Conservation (phyloP, 2,797 vertebrate genomes). For the Ambastaia sidthimunki region DNA sequence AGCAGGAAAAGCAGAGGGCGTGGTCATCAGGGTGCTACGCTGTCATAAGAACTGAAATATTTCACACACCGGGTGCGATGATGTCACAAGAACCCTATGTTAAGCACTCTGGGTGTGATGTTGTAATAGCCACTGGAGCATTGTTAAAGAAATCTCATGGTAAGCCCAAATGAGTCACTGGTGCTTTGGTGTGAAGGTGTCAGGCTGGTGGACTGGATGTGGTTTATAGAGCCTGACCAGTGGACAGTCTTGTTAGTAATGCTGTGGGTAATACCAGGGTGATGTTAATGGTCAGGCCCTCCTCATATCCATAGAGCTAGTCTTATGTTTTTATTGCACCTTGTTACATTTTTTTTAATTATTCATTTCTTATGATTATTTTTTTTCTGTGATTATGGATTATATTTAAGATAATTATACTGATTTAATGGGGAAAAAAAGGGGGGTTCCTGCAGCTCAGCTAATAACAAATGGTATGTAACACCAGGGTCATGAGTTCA, state of each 20-base stretch:
- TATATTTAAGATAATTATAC: background rate
- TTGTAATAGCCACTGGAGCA: constrained; percentile 63
- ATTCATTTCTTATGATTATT: background rate
- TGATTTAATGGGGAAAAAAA: background rate
- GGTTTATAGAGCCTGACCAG: constrained; percentile 47
- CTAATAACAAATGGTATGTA: background rate
- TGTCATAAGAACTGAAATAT: constrained; percentile 56
- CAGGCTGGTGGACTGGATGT: constrained; percentile 47
- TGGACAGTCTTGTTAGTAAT: constrained; percentile 59
- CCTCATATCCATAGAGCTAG: too few relatives aligned
- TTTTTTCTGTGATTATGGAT: background rate
- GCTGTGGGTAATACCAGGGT: background rate
- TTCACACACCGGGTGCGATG: constrained; percentile 35
- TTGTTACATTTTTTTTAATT: background rate
- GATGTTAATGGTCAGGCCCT: background rate
- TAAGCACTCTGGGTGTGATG: constrained; percentile 54
- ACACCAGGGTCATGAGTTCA: background rate
- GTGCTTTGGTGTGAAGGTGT: constrained; percentile 54
- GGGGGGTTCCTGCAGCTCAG: background rate
- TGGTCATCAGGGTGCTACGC: constrained; percentile 40
- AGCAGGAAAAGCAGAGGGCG: constrained; percentile 28
- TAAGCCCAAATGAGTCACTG: constrained; percentile 14
- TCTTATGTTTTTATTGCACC: background rate
- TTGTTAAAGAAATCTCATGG: constrained; percentile 64
- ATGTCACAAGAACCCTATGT: constrained; percentile 51